Percentiles rank a stretch among this genome's conserved stretches.
Evolutionary conservation across 2,888 invertebrate genomes (phyloP).

Genomic region (Steinernema carpocapsae): DNA sequence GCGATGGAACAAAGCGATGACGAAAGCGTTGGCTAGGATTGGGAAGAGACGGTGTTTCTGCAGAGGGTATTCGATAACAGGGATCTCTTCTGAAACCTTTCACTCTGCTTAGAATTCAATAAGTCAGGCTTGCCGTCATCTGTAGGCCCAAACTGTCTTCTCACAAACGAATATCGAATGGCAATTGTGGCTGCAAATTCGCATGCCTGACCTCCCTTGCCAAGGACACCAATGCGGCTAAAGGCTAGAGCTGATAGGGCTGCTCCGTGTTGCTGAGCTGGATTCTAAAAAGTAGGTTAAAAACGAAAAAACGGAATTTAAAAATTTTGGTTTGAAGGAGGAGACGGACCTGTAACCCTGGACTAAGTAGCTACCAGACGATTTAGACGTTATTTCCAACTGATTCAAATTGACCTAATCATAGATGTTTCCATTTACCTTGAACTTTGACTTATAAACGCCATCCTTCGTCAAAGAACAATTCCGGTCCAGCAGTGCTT

Average conservation of each 20-base stretch:
- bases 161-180: slow-evolving; percentile 82
- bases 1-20: slow-evolving; percentile 34
- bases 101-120: background rate
- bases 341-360: too few species aligned
- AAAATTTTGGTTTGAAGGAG: too few species aligned
- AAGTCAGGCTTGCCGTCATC: slow-evolving; percentile 66
- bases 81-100: slow-evolving; percentile 75
- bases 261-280: slow-evolving; percentile 82
- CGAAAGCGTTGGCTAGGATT: slow-evolving; percentile 76
- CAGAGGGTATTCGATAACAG: slow-evolving; percentile 88
- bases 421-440: too few species aligned
- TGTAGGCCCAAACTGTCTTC: slow-evolving; percentile 85
- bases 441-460: background rate
- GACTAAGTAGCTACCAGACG: too few species aligned
- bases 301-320: too few species aligned
- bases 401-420: too few species aligned
- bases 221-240: background rate
- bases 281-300: slow-evolving; percentile 71
- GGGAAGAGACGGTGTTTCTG: slow-evolving; percentile 85
- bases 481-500: background rate
- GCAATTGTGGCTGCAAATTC: slow-evolving; percentile 83
- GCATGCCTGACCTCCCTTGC: slow-evolving; percentile 74
- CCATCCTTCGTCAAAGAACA: background rate
- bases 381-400: too few species aligned
- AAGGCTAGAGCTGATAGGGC: slow-evolving; percentile 75